These are phyloP conservation scores for Aphaenogaster ashmeadi DNA, from an alignment of 1,140 invertebrate genomes.

Conservation along the genomic window DNA sequence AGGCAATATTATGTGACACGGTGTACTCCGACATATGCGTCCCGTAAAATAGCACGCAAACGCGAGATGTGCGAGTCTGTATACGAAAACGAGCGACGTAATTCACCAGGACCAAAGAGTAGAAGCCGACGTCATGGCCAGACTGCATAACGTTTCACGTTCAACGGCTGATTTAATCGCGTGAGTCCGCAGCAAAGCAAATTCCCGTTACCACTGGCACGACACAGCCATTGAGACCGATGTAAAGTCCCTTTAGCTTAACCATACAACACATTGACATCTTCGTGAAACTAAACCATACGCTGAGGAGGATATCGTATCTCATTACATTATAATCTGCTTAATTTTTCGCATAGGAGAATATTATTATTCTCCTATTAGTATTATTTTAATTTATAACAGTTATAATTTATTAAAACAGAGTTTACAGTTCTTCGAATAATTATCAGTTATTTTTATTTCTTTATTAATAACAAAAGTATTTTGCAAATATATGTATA, in stretches of 20 bases:
- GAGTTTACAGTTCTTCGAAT: neutral
- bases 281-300: conserved; percentile 6
- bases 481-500: neutral
- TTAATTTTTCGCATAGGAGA: neutral
- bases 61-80: conserved; percentile 60
- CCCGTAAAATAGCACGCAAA: conserved; percentile 66
- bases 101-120: conserved; percentile 48
- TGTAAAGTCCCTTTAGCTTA: conserved; percentile 33
- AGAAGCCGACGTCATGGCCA: conserved; percentile 45
- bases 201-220: conserved; percentile 29
- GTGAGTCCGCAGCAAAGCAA: conserved; percentile 34
- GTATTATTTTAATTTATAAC: neutral
- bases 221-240: conserved; percentile 35
- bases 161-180: conserved; percentile 45
- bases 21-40: conserved; percentile 53
- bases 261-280: neutral
- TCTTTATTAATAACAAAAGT: neutral
- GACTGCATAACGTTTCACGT: conserved; percentile 52
- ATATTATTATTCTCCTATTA: neutral
- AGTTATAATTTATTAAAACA: neutral
- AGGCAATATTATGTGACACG: conserved; percentile 75
- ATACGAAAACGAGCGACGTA: conserved; percentile 55
- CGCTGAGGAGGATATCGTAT: neutral
- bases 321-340: neutral
- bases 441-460: neutral